Evolutionary conservation across 2,888 invertebrate species (phyloP).

Genomic region (Augiades crinisus): DNA sequence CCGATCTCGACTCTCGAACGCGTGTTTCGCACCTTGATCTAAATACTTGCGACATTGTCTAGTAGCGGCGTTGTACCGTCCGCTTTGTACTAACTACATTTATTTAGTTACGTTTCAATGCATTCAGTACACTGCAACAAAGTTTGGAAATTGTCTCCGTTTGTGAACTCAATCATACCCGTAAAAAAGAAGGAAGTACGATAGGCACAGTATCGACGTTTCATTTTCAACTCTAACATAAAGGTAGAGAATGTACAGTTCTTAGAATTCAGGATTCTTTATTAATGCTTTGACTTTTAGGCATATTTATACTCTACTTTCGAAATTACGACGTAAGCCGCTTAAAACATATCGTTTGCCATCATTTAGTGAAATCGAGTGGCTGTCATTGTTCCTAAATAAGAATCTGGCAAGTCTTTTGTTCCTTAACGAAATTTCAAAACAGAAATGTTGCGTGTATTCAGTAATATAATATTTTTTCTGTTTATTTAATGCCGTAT

Average conservation of each 20-base stretch:
- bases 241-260: neutral
- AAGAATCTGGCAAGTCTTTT: neutral
- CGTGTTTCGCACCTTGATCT: conserved; percentile 80
- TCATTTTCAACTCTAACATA: neutral
- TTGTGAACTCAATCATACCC: neutral
- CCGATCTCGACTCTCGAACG: conserved; percentile 73
- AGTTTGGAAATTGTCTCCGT: neutral
- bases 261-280: conserved; percentile 2
- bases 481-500: conserved; percentile 68
- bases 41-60: conserved; percentile 79
- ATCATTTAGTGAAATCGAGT: conserved; percentile 1
- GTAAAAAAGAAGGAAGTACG: neutral
- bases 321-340: neutral
- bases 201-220: neutral
- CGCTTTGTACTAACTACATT: conserved; percentile 44
- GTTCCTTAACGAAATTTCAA: conserved; percentile 41
- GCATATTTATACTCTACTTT: conserved; percentile 7
- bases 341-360: conserved; percentile 1
- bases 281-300: conserved; percentile 28
- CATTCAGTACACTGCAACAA: conserved; percentile 3
- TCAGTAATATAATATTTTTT: conserved; percentile 62
- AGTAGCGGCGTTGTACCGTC: conserved; percentile 58
- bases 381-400: neutral
- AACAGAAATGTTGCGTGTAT: conserved; percentile 50
- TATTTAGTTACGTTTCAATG: conserved; percentile 14